Evolutionary conservation across 1,140 invertebrate genomes (phyloP).

Genomic region (Neomicropteryx cornuta): DNA sequence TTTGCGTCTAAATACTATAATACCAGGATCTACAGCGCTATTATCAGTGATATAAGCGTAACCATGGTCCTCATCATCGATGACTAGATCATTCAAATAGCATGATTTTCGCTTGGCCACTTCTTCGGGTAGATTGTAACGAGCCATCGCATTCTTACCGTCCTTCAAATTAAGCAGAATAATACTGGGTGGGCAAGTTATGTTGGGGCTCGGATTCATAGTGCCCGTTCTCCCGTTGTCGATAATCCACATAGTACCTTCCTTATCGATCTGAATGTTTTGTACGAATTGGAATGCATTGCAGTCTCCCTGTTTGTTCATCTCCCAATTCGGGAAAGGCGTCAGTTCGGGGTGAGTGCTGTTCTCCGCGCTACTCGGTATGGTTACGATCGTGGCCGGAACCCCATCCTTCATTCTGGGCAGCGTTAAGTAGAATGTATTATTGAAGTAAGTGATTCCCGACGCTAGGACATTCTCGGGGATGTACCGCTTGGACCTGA

Average conservation of each 20-base stretch:
- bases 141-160: conserved; percentile 38
- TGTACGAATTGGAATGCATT: conserved; percentile 55
- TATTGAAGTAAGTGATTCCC: conserved; percentile 50
- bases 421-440: conserved; percentile 48
- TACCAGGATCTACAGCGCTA: conserved; percentile 50
- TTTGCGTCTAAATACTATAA: conserved; percentile 51
- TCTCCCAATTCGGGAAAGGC: conserved; percentile 56
- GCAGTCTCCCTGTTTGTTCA: conserved; percentile 50
- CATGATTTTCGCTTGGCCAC: conserved; percentile 38
- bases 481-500: conserved; percentile 39
- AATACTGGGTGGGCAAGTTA: conserved; percentile 49
- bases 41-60: conserved; percentile 60
- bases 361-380: conserved; percentile 36
- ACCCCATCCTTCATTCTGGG: conserved; percentile 53
- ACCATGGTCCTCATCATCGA: conserved; percentile 53
- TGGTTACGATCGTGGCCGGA: conserved; percentile 50
- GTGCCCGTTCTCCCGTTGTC: conserved; percentile 50
- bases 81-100: conserved; percentile 54
- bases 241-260: conserved; percentile 58
- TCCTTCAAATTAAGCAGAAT: conserved; percentile 56
- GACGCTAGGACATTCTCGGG: conserved; percentile 49
- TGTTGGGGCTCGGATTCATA: conserved; percentile 29
- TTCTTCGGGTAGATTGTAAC: conserved; percentile 42
- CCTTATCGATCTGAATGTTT: conserved; percentile 55
- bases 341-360: conserved; percentile 45